Evolutionary conservation across 2,113 vertebrate species (phyloP).

Genomic region (Campylomormyrus tamandua): DNA sequence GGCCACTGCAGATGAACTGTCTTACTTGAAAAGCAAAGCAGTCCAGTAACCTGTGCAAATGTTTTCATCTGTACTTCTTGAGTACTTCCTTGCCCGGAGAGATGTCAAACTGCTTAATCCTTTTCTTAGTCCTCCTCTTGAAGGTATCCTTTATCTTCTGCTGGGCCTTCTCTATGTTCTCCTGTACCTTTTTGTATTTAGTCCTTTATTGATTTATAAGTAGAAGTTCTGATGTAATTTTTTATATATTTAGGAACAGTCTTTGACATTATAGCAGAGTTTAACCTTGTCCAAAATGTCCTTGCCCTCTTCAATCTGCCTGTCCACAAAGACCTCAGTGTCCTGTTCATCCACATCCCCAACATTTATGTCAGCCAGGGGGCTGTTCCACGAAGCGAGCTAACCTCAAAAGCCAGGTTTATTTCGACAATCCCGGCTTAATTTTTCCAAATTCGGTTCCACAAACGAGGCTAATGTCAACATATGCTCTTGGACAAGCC

Average conservation of each 20-base stretch:
- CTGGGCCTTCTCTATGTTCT: background rate
- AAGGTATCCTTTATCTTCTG: background rate
- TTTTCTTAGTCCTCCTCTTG: background rate
- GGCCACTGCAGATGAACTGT: no score
- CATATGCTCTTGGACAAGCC: no score
- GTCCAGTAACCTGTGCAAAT: no score
- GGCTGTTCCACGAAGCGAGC: no score
- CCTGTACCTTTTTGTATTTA: background rate
- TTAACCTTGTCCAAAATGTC: background rate
- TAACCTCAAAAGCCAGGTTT: no score
- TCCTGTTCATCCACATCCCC: background rate
- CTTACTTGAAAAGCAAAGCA: no score
- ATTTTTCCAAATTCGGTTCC: no score
- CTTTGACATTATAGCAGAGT: background rate
- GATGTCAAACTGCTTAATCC: background rate
- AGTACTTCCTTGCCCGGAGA: no score
- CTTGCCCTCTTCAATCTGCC: background rate
- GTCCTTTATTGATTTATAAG: background rate
- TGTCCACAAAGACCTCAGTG: background rate
- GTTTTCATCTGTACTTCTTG: no score
- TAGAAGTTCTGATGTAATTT: background rate
- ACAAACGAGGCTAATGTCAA: no score
- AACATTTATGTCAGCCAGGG: no score
- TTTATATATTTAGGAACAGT: background rate
- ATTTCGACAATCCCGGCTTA: no score